A percentile compares a stretch with the other conserved stretches of the same genome.
Conservation (phyloP, 2,113 vertebrate species). For the Grantiella picta region DNA sequence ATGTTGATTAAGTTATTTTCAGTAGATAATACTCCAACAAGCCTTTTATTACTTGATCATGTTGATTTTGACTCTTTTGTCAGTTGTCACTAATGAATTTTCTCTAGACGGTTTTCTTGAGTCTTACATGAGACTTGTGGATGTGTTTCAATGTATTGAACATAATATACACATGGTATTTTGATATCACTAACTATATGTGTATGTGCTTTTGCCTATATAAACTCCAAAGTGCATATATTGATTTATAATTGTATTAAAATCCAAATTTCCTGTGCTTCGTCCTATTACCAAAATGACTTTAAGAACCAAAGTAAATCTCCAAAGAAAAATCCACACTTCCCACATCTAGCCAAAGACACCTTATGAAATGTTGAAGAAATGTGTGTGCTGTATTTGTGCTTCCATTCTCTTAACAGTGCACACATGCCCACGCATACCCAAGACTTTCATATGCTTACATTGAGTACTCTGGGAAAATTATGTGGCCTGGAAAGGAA, state of each 20-base stretch:
- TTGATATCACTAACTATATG: neutral
- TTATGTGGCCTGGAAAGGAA: neutral
- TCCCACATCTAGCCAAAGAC: neutral
- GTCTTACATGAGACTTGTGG: neutral
- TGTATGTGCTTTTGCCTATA: neutral
- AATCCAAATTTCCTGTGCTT: neutral
- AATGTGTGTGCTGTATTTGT: neutral
- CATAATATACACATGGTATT: neutral
- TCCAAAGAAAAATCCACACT: neutral
- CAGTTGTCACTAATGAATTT: neutral
- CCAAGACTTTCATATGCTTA: neutral
- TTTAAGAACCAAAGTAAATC: neutral
- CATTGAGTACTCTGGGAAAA: neutral
- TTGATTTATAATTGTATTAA: neutral
- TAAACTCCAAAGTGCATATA: neutral
- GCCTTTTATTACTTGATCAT: neutral
- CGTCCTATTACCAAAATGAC: neutral
- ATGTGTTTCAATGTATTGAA: neutral
- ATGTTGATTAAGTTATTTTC: neutral
- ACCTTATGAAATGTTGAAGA: rapidly evolving
- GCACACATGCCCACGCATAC: neutral
- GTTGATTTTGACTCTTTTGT: neutral
- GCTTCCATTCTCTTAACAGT: neutral
- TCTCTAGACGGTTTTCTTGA: neutral
- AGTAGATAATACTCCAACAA: neutral